A percentile compares a stretch with the other conserved stretches of the same genome.
These are phyloP conservation scores for Odontomachus brunneus DNA, from an alignment of 1,140 invertebrate species.

Conservation along the genomic window DNA sequence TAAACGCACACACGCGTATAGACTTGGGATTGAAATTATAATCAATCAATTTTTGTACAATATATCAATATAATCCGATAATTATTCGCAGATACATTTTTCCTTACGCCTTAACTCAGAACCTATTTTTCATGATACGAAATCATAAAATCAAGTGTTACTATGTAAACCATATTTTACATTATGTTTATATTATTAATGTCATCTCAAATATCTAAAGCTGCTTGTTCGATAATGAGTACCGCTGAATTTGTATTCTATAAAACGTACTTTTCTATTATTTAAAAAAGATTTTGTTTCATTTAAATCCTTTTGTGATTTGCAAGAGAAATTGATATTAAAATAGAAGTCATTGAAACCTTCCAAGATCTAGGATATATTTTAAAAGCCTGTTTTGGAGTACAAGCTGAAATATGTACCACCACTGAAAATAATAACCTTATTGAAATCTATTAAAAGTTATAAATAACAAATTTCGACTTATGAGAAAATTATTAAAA, in stretches of 20 bases:
- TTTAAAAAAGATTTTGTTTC: slow-evolving; percentile 12
- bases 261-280: neutral
- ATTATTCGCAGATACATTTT: slow-evolving; percentile 11
- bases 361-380: neutral
- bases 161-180: neutral
- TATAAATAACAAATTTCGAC: neutral
- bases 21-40: neutral
- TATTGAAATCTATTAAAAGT: neutral
- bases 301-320: neutral
- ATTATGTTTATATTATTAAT: neutral
- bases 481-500: neutral
- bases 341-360: neutral
- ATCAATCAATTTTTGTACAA: slow-evolving; percentile 10
- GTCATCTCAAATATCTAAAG: slow-evolving; percentile 6
- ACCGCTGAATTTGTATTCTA: slow-evolving; percentile 9
- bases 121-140: neutral
- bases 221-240: slow-evolving; percentile 30
- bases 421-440: neutral
- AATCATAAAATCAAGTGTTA: slow-evolving; percentile 20
- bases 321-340: neutral
- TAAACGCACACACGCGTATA: neutral
- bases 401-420: neutral
- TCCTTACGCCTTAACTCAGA: neutral
- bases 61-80: slow-evolving; percentile 24
- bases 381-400: neutral